Base-by-base conservation (phyloP, 2,888 invertebrate genomes). In the Acanthosepion pharaonis region DNA sequence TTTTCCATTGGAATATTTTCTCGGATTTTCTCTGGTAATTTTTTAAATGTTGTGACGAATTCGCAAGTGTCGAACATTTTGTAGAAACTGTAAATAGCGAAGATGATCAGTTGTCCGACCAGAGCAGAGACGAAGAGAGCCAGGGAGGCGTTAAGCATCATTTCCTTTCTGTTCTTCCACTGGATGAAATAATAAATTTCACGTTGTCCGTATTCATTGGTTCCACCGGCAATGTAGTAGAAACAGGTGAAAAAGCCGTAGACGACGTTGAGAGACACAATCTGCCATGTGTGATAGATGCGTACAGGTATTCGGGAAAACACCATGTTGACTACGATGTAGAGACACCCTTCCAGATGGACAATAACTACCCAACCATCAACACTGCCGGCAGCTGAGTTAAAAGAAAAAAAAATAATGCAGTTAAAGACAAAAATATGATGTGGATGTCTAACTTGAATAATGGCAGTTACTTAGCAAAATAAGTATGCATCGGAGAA, bases 21-120 rank as follows among this genome's bases (percentile, higher is more conserved):
- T 78, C 78, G 78, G 78, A 78, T 78, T 78, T 33, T 78, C 33
- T 78, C 78, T 5, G 78, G 78, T 23, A 78, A 33, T 78, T 78
- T 78, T n/a, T 33, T 11, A 78, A 78, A 78, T 78, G 78, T 78
- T 78, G n/a, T n/a, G 18, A n/a, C 2, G 11, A 78, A 78, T 78
- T 78, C 18, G 78, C 78, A 78, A 78, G n/a, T 78, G 78, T 78
- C 78, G n/a, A 78, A 78, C n/a, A 78, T 78, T 78, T 78, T 78
- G n/a, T 78, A 78, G 78, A 78, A 33, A 33, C 11, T 78, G 78
- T 78, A 78, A n/a, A 78, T 78, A n/a, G 5, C 33, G n/a, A 15
- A 78, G 33, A 78, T 11, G n/a, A 78, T n/a, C 78, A 78, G n/a
- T n/a, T 78, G 78, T 9, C 78, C 78, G 33, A 78, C 78, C 5